phyloP scores from a whole-genome alignment of 2,113 vertebrate genomes.

The Reinhardtius hippoglossoides region DNA sequence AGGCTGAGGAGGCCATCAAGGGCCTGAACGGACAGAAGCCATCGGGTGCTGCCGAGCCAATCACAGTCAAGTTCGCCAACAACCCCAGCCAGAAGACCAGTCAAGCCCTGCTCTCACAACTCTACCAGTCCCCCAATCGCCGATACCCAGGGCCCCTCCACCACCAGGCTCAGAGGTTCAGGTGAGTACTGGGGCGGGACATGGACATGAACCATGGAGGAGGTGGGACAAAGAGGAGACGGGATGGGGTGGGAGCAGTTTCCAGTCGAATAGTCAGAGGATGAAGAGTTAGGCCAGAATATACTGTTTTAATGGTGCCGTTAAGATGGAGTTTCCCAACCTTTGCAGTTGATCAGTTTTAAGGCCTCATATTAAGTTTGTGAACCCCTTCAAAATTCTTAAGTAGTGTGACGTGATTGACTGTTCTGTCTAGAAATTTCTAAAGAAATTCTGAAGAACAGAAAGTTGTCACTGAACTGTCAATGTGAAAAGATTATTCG shows the following conservation, averaged over 20 bases:
- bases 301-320: background rate
- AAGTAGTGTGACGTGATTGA: background rate
- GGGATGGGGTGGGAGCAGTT: background rate
- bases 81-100: conserved; percentile 99
- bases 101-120: conserved; percentile 98
- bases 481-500: no score
- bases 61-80: conserved; percentile 99
- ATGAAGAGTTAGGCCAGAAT: background rate
- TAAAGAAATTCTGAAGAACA: background rate
- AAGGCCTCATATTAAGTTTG: background rate
- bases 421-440: background rate
- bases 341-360: conserved; percentile 8
- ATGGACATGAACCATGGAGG: background rate
- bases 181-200: conserved; percentile 85
- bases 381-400: conserved; percentile 2
- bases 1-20: conserved; percentile 99
- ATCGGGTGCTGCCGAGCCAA: conserved; percentile 97
- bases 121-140: conserved; percentile 99
- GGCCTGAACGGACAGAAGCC: conserved; percentile 99
- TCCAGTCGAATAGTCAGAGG: background rate
- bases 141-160: conserved; percentile 98
- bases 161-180: conserved; percentile 99
- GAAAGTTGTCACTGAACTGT: conserved; percentile 7
- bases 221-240: background rate
- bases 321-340: conserved; percentile 20